A percentile compares a stretch with the other conserved stretches of the same genome.
Evolutionary conservation across 2,797 vertebrate species (phyloP).

Genomic region (Pterois miles): DNA sequence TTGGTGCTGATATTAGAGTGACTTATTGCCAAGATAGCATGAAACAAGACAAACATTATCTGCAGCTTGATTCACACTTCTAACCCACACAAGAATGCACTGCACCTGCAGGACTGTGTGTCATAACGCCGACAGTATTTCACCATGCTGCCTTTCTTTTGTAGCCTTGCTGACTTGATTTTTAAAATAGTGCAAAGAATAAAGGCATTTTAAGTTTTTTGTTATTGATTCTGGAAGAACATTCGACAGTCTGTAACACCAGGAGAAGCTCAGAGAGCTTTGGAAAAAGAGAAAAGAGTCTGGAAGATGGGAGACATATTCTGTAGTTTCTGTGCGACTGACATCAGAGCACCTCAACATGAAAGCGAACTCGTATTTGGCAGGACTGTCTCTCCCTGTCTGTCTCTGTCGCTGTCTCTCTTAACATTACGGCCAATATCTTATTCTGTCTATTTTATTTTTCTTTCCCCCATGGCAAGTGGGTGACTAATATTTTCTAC

Average conservation of each 20-base stretch:
- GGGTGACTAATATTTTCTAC: conserved; percentile 81
- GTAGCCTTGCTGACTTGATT: neutral
- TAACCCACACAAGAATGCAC: neutral
- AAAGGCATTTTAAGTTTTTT: neutral
- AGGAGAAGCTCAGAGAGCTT: conserved; percentile 12
- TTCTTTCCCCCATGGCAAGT: conserved; percentile 53
- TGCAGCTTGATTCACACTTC: conserved; percentile 22
- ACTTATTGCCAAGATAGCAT: neutral
- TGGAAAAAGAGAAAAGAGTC: neutral
- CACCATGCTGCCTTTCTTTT: neutral
- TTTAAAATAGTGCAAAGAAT: conserved; percentile 20
- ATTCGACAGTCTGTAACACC: neutral
- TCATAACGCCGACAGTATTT: conserved; percentile 13
- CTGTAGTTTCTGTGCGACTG: conserved; percentile 17
- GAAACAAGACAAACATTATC: conserved; percentile 7
- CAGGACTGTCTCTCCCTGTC: neutral
- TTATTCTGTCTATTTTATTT: conserved; percentile 62
- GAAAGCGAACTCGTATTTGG: conserved; percentile 40
- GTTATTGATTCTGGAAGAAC: conserved; percentile 12
- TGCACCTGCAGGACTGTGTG: conserved; percentile 33
- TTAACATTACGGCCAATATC: conserved; percentile 2
- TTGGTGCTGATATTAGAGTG: neutral
- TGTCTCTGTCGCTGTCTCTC: neutral
- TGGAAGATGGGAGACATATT: neutral
- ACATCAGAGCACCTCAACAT: conserved; percentile 35